Conservation (phyloP, 2,113 vertebrate species). For the Peromyscus polionotus region DNA sequence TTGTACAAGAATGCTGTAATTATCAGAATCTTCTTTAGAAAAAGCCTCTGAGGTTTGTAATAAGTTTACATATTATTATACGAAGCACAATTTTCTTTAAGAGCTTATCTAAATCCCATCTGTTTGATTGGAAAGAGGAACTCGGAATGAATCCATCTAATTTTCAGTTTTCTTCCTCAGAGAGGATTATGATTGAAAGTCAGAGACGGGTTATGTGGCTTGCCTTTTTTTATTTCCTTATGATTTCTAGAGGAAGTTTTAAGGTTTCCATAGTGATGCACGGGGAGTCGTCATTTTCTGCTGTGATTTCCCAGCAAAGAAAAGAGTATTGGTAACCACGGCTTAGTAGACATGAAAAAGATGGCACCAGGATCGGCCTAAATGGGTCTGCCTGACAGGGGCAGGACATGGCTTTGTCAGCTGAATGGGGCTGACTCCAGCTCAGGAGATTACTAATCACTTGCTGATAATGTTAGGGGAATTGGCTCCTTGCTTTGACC, state of each 20-base stretch:
- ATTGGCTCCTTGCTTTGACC: background rate
- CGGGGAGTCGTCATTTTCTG: constrained; percentile 61
- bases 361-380: background rate
- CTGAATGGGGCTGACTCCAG: background rate
- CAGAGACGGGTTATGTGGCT: constrained; percentile 64
- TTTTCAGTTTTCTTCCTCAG: constrained; percentile 79
- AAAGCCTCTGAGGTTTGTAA: constrained; percentile 69
- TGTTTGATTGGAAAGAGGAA: constrained; percentile 81
- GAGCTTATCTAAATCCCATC: constrained; percentile 82
- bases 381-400: background rate
- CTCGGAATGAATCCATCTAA: constrained; percentile 78
- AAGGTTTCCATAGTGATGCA: constrained; percentile 78
- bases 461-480: background rate
- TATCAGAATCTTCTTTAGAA: constrained; percentile 71
- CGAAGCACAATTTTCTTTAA: constrained; percentile 79
- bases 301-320: constrained; percentile 67
- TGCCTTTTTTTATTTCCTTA: background rate
- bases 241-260: constrained; percentile 73
- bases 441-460: background rate
- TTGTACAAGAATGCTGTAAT: constrained; percentile 72
- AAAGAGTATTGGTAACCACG: constrained; percentile 25
- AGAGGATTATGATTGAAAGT: constrained; percentile 79
- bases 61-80: constrained; percentile 80
- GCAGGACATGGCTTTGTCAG: background rate
- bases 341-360: constrained; percentile 55